Evolutionary conservation across 2,797 vertebrate species (phyloP).

Genomic region (Emys orbicularis): DNA sequence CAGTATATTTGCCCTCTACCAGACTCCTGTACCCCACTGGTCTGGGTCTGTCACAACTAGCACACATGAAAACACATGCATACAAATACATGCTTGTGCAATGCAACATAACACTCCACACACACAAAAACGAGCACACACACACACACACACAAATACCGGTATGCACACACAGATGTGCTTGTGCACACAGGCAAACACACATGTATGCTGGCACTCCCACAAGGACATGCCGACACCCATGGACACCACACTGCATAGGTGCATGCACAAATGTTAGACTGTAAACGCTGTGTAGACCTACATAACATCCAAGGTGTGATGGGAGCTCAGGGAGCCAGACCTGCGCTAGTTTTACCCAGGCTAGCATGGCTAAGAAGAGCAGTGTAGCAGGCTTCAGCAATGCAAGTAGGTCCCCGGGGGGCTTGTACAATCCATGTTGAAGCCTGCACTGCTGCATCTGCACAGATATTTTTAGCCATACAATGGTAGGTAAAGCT

Average conservation of each 20-base stretch:
- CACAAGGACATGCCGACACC: not conserved
- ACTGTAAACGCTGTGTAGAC: not conserved
- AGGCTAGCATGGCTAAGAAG: not conserved
- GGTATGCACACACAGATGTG: not conserved
- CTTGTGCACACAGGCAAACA: not conserved
- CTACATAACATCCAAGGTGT: not conserved
- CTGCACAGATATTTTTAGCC: not conserved
- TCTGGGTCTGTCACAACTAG: too few species aligned
- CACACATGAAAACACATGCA: not conserved
- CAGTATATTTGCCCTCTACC: too few species aligned
- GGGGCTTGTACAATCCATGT: too few species aligned
- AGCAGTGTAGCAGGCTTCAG: not conserved
- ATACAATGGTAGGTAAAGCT: accelerated
- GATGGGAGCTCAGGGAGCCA: not conserved
- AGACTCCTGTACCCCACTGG: too few species aligned
- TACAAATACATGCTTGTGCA: not conserved
- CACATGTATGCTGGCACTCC: not conserved
- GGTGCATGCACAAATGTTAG: not conserved
- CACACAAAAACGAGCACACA: not conserved
- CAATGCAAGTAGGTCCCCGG: not conserved
- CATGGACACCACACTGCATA: not conserved
- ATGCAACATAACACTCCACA: not conserved
- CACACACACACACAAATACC: not conserved
- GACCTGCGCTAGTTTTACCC: not conserved
- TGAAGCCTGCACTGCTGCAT: not conserved